Evolutionary conservation across 2,888 invertebrate species (phyloP).

Genomic region (Calameuta pallipes): DNA sequence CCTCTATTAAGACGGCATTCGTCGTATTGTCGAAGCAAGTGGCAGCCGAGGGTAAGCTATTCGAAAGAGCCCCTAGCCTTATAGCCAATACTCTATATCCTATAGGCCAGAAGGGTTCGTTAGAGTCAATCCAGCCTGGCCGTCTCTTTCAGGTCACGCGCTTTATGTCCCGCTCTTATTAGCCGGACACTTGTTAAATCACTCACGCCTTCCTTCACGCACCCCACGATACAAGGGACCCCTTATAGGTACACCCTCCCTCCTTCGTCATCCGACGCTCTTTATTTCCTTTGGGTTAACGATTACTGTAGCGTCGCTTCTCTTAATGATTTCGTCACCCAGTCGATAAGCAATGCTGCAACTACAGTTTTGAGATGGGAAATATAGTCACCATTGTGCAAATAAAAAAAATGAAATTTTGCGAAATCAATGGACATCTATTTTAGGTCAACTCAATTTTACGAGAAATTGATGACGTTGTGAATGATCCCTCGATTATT

Average conservation of each 20-base stretch:
- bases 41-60: slow-evolving; percentile 12
- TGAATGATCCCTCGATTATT: too few relatives aligned
- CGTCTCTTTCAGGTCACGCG: slow-evolving; percentile 21
- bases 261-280: neutral
- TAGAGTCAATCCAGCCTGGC: slow-evolving; percentile 12
- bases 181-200: slow-evolving; percentile 19
- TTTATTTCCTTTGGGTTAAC: neutral
- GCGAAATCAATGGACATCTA: too few relatives aligned
- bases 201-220: slow-evolving; percentile 3
- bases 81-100: neutral
- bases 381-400: too few relatives aligned
- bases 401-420: too few relatives aligned
- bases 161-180: slow-evolving; percentile 12
- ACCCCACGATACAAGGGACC: neutral
- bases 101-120: slow-evolving; percentile 22
- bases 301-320: neutral
- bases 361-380: neutral
- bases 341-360: neutral
- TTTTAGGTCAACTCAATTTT: too few relatives aligned
- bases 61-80: slow-evolving; percentile 10
- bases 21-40: slow-evolving; percentile 13
- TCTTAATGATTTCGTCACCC: neutral
- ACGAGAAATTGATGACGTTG: too few relatives aligned
- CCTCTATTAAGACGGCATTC: slow-evolving; percentile 7
- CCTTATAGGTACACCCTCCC: neutral